Percentiles rank a stretch among this genome's conserved stretches.
Evolutionary conservation across 2,888 invertebrate species (phyloP).

Genomic region (Lucinisca nassula): DNA sequence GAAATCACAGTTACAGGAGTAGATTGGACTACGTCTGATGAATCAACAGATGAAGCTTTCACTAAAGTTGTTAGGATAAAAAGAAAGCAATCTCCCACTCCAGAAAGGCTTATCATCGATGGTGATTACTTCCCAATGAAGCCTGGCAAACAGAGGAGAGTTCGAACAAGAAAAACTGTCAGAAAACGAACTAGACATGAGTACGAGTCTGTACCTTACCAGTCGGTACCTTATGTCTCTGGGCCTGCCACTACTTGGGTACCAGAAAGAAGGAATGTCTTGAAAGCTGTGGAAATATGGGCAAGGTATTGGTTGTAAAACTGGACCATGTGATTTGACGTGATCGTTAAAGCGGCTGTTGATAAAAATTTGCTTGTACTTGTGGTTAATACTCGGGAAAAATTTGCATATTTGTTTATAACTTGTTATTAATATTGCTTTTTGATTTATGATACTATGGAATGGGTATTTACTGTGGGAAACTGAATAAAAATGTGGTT

Average conservation of each 20-base stretch:
- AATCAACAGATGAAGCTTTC: constrained; percentile 23
- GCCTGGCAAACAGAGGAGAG: constrained; percentile 44
- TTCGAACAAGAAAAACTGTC: constrained; percentile 63
- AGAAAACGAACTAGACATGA: constrained; percentile 12
- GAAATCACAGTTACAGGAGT: neutral
- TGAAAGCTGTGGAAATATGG: constrained; percentile 64
- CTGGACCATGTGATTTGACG: constrained; percentile 58
- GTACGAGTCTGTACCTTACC: constrained; percentile 46
- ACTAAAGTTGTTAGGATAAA: constrained; percentile 57
- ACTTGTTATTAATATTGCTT: too few species aligned
- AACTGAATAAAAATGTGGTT: too few species aligned
- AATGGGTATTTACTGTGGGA: too few species aligned
- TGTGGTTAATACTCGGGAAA: neutral
- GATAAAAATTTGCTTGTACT: neutral
- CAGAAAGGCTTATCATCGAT: constrained; percentile 60
- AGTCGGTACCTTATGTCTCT: constrained; percentile 62
- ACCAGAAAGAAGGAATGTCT: constrained; percentile 66
- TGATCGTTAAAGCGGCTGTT: constrained; percentile 6
- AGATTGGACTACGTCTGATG: neutral
- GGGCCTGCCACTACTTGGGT: constrained; percentile 58
- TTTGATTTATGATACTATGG: too few species aligned
- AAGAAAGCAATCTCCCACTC: constrained; percentile 56
- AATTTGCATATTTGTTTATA: too few species aligned
- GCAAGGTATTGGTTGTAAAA: constrained; percentile 54
- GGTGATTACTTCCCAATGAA: constrained; percentile 51